These are phyloP conservation scores for Temnothorax unifasciatus DNA, from an alignment of 2,888 invertebrate species.

Conservation along the genomic window DNA sequence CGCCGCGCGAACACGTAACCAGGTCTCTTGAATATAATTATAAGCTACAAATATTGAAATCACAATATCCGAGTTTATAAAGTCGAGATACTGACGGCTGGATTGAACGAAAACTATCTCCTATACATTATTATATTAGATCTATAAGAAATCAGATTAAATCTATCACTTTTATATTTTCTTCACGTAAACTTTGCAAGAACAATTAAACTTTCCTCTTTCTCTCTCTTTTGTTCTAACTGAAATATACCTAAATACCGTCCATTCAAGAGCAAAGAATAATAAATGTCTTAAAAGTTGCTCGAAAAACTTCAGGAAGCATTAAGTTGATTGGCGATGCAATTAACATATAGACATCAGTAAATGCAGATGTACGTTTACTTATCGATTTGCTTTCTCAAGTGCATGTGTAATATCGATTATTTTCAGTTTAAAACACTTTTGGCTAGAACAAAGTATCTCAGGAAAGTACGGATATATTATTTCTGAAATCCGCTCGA, in stretches of 20 bases:
- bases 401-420: conserved; percentile 6
- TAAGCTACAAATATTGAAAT: background rate
- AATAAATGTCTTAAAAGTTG: background rate
- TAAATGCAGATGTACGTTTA: conserved; percentile 2
- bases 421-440: conserved; percentile 8
- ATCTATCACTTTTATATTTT: background rate
- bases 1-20: background rate
- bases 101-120: background rate
- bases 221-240: background rate
- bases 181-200: background rate
- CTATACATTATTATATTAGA: background rate
- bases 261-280: background rate
- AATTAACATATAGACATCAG: background rate
- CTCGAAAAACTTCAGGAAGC: background rate
- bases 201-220: background rate
- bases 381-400: conserved; percentile 26
- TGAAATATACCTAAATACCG: background rate
- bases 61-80: background rate
- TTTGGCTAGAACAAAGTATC: background rate
- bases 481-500: conserved; percentile 51
- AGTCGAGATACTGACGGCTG: background rate
- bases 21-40: conserved; percentile 5
- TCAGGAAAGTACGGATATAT: conserved; percentile 11
- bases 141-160: background rate
- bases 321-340: background rate